Evolutionary conservation across 2,797 vertebrate species (phyloP), one percentile per base, ranked within the genome.

Genomic region (Oophaga sylvatica): DNA sequence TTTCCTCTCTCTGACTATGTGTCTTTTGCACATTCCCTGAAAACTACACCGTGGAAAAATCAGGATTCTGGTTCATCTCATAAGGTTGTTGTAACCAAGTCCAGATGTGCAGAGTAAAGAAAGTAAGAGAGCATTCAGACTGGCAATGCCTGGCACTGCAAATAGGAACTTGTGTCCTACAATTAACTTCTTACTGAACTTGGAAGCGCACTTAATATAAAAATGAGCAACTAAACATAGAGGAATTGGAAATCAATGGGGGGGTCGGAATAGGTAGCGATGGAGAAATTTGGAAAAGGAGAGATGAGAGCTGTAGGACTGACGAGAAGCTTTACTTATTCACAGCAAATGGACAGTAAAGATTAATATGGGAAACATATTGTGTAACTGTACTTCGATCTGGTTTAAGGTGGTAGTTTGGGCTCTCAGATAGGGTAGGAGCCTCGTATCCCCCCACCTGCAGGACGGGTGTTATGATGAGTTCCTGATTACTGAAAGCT

Each of bases 401-500:
- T n/a, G 29, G 17, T 13, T 1, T 31, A 20, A 20, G 80, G 62
- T 86, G 26, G 22, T 19, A 63, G 16, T 9, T 20, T 62, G 19
- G 53, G 41, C 41, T 79, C 48, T 22, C 22, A 22, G 26, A 29
- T 63, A 41, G 53, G 67, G 77, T 68, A 85, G 59, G 70, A 67
- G 57, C 22, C 57, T 17, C 13, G 41, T 29, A 35, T 19, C 75
- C 81, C 45, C 81, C 87, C 82, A 81, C 78, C 83, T 84, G 41
- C 59, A 63, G 65, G 75, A 31, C n/a, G 63, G 60, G 45, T 65
- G 83, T 68, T 85, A 65, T 81, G 87, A 84, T 84, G 87, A 80
- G 76, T 77, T 41, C 41, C 29, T 84, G 56, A 85, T 71, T 80
- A 16, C 87, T 85, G 77, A 88, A 88, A 81, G 83, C 83, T 73